These are phyloP conservation scores for Myrmophylax atrothorax DNA, from an alignment of 2,113 vertebrate genomes.

Conservation along the genomic window DNA sequence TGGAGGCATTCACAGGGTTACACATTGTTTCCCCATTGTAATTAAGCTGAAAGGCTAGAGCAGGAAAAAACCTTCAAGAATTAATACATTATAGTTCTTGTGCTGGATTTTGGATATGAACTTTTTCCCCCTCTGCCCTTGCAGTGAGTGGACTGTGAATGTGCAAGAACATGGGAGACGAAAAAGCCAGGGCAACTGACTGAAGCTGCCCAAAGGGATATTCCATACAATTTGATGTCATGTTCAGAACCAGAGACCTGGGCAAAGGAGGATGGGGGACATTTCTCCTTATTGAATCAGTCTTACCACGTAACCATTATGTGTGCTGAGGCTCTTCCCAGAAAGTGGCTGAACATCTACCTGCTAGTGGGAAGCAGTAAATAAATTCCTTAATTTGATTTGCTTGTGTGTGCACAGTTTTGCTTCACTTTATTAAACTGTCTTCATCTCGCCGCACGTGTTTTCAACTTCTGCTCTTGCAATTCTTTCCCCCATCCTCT, in stretches of 20 bases:
- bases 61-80: neutral
- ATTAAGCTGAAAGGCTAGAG: neutral
- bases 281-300: neutral
- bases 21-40: neutral
- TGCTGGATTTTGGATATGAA: neutral
- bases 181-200: neutral
- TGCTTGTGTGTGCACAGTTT: neutral
- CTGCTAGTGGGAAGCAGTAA: neutral
- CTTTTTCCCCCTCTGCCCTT: neutral
- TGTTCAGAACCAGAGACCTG: neutral
- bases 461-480: neutral
- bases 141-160: fast-evolving
- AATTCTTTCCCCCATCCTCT: neutral
- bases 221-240: neutral
- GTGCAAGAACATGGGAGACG: neutral
- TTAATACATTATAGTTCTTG: neutral
- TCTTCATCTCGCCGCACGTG: fast-evolving
- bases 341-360: neutral
- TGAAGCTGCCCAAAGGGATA: neutral
- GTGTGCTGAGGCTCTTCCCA: neutral
- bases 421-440: neutral
- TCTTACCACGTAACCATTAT: neutral
- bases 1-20: neutral
- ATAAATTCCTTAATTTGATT: neutral
- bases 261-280: neutral